These are phyloP conservation scores for Prinia subflava DNA, from an alignment of 2,113 vertebrate species.

Conservation along the genomic window DNA sequence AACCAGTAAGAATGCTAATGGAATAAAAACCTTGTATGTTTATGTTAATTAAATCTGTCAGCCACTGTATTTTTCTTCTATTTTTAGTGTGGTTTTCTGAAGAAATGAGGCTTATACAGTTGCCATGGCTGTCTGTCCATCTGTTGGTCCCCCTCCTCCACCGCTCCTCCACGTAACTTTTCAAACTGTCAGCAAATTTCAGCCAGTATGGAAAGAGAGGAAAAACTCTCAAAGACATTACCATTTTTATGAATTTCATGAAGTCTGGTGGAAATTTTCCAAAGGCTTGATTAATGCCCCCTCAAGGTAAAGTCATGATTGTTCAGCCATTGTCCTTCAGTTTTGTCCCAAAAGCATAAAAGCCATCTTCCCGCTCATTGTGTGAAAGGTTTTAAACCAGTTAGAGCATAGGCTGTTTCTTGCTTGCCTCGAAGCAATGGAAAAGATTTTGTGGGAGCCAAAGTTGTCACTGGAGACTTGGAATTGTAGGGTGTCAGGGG, in stretches of 20 bases:
- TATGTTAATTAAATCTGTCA: neutral
- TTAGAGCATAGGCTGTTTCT: neutral
- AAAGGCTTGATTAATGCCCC: neutral
- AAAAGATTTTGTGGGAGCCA: neutral
- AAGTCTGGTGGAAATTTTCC: neutral
- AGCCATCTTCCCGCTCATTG: fast-evolving
- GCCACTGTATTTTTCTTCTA: neutral
- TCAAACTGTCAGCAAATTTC: conserved; percentile 1
- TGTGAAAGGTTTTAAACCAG: neutral
- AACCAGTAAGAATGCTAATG: neutral
- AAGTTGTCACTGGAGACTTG: neutral
- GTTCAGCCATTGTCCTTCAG: neutral
- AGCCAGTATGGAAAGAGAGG: neutral
- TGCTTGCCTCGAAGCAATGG: neutral
- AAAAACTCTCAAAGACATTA: neutral
- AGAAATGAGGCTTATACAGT: neutral
- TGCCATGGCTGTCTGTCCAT: neutral
- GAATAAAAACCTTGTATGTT: neutral
- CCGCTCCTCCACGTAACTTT: fast-evolving
- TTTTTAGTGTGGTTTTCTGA: conserved; percentile 1
- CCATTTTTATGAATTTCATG: neutral
- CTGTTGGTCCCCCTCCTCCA: neutral
- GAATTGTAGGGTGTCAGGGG: neutral
- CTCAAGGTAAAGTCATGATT: neutral
- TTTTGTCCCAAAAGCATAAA: neutral